A percentile compares a stretch with the other conserved stretches of the same genome.
Evolutionary conservation across 2,113 vertebrate species (phyloP).

Genomic region (Cacatua alba): DNA sequence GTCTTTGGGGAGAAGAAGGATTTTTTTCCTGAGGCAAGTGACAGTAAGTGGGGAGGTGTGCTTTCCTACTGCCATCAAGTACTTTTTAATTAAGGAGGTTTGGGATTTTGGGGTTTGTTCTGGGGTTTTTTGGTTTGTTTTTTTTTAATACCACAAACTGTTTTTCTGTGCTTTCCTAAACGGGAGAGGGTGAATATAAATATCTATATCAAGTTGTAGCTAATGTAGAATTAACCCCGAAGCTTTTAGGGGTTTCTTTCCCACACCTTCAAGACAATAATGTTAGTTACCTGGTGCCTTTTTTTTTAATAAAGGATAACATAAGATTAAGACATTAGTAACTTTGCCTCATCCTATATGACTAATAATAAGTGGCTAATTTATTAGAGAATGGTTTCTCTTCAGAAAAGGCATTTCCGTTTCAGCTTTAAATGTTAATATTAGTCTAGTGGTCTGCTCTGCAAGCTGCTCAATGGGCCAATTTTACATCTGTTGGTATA

Average conservation of each 20-base stretch:
- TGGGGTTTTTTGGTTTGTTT: not conserved
- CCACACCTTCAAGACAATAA: not conserved
- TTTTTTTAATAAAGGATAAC: not conserved
- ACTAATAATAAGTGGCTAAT: not conserved
- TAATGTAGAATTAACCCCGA: not conserved
- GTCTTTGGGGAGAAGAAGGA: not conserved
- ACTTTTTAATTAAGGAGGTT: not conserved
- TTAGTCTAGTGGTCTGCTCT: not conserved
- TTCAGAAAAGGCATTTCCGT: not conserved
- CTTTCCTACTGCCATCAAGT: not conserved
- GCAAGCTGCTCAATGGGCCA: not conserved
- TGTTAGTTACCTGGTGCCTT: not conserved
- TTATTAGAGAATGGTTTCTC: not conserved
- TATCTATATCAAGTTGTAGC: not conserved
- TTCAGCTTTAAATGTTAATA: not conserved
- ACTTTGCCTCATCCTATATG: not conserved
- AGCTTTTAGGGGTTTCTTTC: rapidly evolving
- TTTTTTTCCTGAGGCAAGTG: not conserved
- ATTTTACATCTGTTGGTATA: not conserved
- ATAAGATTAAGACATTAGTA: not conserved
- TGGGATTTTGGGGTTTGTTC: not conserved
- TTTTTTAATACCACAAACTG: not conserved
- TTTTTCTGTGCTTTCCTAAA: not conserved
- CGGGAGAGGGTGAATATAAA: not conserved
- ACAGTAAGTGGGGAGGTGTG: not conserved